Evolutionary conservation across 2,113 vertebrate genomes (phyloP).

Genomic region (Emberiza fucata): DNA sequence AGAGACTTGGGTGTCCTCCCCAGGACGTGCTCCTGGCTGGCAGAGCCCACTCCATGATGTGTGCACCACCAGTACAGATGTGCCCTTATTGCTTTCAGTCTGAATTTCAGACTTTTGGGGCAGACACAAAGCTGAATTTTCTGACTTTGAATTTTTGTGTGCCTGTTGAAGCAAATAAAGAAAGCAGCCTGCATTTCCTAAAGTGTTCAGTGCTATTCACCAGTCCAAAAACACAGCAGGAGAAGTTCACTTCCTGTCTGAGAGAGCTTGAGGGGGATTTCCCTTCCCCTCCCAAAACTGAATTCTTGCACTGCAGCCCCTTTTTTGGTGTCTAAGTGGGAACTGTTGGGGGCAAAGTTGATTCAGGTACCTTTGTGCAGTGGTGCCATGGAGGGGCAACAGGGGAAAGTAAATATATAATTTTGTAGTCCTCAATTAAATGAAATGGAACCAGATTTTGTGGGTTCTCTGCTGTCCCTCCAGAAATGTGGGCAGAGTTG

Average conservation of each 20-base stretch:
- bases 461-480: background rate
- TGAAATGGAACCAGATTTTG: background rate
- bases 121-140: background rate
- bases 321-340: background rate
- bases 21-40: background rate
- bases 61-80: background rate
- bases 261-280: background rate
- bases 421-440: background rate
- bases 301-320: background rate
- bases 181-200: background rate
- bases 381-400: background rate
- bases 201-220: background rate
- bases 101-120: background rate
- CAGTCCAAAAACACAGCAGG: background rate
- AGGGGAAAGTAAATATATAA: background rate
- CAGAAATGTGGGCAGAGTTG: background rate
- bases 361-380: background rate
- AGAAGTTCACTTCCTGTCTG: background rate
- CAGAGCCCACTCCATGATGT: background rate
- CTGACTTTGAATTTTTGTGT: background rate
- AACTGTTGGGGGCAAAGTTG: background rate
- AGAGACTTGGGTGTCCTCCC: background rate
- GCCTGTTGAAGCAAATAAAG: background rate
- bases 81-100: background rate
- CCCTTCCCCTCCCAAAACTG: background rate